Conservation (phyloP, 2,797 vertebrate species). For the Myiotriccus ornatus region DNA sequence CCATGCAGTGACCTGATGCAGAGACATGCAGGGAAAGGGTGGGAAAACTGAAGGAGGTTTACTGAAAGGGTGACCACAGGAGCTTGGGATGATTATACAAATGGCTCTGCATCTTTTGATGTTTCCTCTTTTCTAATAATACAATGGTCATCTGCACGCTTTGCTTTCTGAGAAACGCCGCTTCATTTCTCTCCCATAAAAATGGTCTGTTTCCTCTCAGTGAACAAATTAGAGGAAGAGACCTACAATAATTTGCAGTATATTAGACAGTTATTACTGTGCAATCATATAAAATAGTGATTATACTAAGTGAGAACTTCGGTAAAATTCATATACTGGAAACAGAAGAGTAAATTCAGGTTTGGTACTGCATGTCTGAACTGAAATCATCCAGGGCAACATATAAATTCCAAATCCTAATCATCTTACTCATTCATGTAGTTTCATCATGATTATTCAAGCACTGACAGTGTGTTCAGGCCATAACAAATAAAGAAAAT, state of each 20-base stretch:
- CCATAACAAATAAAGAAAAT: neutral
- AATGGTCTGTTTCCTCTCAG: constrained; percentile 18
- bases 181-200: constrained; percentile 49
- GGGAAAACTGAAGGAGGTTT: constrained; percentile 24
- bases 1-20: neutral
- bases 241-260: constrained; percentile 27
- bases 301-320: constrained; percentile 3
- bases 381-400: neutral
- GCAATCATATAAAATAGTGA: constrained; percentile 18
- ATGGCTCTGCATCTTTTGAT: constrained; percentile 20
- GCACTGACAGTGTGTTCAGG: neutral
- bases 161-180: constrained; percentile 22
- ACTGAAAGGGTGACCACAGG: constrained; percentile 6
- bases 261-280: constrained; percentile 45
- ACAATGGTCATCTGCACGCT: constrained; percentile 32
- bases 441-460: constrained; percentile 48
- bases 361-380: neutral
- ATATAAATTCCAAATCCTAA: constrained; percentile 28
- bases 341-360: constrained; percentile 6
- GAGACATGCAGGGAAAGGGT: neutral
- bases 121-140: constrained; percentile 49
- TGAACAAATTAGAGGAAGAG: constrained; percentile 30
- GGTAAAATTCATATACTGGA: constrained; percentile 14
- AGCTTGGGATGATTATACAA: constrained; percentile 41
- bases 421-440: constrained; percentile 21